Conservation (phyloP, 2,113 vertebrate genomes). For the Chitala chitala region DNA sequence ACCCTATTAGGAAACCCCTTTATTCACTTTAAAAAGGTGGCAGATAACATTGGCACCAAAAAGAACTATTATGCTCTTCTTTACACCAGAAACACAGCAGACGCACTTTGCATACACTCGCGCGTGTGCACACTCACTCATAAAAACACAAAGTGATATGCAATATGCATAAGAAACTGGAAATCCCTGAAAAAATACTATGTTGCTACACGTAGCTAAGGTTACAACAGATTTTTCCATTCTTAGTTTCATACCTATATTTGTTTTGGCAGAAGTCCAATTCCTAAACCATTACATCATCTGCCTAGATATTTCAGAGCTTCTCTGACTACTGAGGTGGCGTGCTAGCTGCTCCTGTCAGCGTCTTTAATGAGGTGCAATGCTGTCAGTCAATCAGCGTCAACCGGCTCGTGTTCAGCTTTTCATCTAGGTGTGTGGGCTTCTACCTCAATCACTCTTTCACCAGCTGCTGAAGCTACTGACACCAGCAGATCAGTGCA, state of each 20-base stretch:
- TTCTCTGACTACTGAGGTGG: background rate
- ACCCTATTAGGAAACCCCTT: conserved; percentile 4
- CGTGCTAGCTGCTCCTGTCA: background rate
- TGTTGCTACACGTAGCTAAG: too few species aligned
- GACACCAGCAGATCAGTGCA: background rate
- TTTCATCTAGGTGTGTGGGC: background rate
- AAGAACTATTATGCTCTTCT: too few species aligned
- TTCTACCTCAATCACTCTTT: background rate
- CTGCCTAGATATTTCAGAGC: background rate
- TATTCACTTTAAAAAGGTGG: too few species aligned
- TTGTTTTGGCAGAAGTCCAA: background rate
- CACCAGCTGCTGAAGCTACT: background rate
- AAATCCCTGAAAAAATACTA: too few species aligned
- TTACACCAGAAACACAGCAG: too few species aligned
- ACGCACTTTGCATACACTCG: too few species aligned
- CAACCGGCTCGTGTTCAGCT: background rate
- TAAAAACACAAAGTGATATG: too few species aligned
- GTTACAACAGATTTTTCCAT: too few species aligned
- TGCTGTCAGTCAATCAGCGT: background rate
- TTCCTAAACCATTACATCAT: background rate
- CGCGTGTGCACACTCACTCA: too few species aligned
- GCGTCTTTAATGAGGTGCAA: background rate
- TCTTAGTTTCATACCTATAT: too few species aligned
- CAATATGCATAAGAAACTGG: too few species aligned
- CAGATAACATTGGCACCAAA: too few species aligned